These are phyloP conservation scores for Hydractinia echinata DNA, from an alignment of 30 jellyfish, hydroid and myxozoan species.

Conservation along the genomic window DNA sequence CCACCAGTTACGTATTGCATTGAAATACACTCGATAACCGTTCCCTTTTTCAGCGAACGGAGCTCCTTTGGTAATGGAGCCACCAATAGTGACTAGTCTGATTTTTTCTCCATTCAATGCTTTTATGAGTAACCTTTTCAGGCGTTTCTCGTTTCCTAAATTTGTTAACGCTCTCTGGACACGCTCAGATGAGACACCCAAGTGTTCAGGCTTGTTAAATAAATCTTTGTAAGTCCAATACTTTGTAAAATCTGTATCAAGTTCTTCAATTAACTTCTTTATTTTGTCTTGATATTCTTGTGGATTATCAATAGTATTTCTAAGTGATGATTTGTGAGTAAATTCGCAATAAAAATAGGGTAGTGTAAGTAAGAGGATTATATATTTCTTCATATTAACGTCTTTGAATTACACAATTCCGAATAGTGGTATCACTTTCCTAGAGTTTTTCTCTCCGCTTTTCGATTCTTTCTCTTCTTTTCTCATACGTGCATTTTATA, in stretches of 20 bases:
- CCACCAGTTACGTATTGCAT: conserved; percentile 95
- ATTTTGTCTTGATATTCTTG: conserved; percentile 29
- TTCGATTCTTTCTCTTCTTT: background rate
- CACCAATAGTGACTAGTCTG: conserved; percentile 74
- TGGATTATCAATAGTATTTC: conserved; percentile 16
- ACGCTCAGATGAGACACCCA: conserved; percentile 73
- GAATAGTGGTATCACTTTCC: background rate
- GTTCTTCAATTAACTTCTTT: conserved; percentile 34
- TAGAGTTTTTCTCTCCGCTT: background rate
- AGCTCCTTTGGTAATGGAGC: conserved; percentile 98
- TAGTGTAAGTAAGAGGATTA: no score
- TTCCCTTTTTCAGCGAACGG: conserved; percentile 88
- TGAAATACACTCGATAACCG: conserved; percentile 69
- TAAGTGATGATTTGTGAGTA: background rate
- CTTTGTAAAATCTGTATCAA: conserved; percentile 72
- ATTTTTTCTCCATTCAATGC: conserved; percentile 66
- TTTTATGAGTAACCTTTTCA: conserved; percentile 47
- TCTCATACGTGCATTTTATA: background rate
- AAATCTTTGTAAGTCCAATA: conserved; percentile 81
- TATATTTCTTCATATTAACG: background rate
- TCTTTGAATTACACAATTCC: background rate
- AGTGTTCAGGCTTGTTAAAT: conserved; percentile 41
- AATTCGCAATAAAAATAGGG: no score
- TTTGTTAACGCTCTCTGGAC: conserved; percentile 73
- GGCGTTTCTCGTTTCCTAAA: conserved; percentile 70